Percentiles rank a stretch among this genome's conserved stretches.
Conservation (phyloP, 2,888 invertebrate genomes). For the Noctuana brunneofusca region DNA sequence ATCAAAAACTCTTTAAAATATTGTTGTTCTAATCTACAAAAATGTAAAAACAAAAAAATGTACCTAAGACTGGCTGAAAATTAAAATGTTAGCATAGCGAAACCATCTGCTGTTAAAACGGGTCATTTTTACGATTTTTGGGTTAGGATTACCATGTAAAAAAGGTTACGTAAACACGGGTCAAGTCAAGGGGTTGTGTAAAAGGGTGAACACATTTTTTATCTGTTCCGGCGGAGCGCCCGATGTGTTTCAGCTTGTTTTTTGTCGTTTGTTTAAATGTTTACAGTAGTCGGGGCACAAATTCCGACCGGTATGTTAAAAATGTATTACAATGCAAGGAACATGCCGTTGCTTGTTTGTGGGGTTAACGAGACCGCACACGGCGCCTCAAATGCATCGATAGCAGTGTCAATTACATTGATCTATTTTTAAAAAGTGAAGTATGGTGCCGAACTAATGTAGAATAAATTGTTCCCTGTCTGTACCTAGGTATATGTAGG, state of each 20-base stretch:
- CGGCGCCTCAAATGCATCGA: conserved; percentile 53
- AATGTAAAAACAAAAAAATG: not conserved
- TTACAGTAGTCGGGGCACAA: conserved; percentile 40
- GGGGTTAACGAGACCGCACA: conserved; percentile 57
- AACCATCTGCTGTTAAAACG: conserved; percentile 24
- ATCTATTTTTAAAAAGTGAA: conserved; percentile 56
- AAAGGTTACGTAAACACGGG: conserved; percentile 46
- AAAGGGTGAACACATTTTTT: conserved; percentile 54
- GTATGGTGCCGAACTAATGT: conserved; percentile 40
- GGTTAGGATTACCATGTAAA: conserved; percentile 38
- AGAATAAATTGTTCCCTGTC: conserved; percentile 37
- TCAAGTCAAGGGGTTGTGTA: conserved; percentile 45
- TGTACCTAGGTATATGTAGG: too few relatives aligned
- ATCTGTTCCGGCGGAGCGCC: conserved; percentile 40
- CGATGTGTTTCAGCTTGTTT: conserved; percentile 44
- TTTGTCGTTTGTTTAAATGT: conserved; percentile 40
- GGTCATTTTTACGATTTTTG: conserved; percentile 22
- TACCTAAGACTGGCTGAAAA: conserved; percentile 5
- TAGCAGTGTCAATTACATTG: conserved; percentile 62
- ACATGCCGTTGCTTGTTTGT: conserved; percentile 22
- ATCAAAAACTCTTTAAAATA: conserved; percentile 37
- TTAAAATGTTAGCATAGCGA: conserved; percentile 20
- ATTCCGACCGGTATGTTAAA: conserved; percentile 32
- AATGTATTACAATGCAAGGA: conserved; percentile 37
- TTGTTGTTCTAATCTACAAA: not conserved